Evolutionary conservation across 2,113 vertebrate genomes (phyloP), one percentile per base, ranked within the genome.

Genomic region (Cyphomyrus discorhynchus): DNA sequence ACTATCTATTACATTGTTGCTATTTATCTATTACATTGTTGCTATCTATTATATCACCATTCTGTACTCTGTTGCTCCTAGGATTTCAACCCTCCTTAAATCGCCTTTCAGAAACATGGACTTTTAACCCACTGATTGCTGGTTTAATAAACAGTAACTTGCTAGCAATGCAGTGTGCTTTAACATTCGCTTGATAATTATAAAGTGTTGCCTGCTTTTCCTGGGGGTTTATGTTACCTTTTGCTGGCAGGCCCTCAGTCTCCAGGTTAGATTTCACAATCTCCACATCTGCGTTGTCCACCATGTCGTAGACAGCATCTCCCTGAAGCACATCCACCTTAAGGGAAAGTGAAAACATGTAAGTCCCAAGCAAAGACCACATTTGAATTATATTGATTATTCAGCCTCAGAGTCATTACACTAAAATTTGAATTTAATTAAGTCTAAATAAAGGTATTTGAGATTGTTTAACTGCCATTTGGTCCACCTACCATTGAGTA

Each of bases 401-500:
- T 52, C 24, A 5, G 56, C 21, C 80, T 83, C 39, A 83, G 15
- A 83, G 45, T 45, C 31, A 83, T 83, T 31, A 70, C 27, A 82
- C 39, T 17, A 83, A 42, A 11, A 83, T 46, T 0, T 46, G 19
- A 83, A 83, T 19, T 45, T 21, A 84, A 17, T 87, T 35, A 50
- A 52, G 15, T 35, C 15, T 56, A 53, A 7, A 47, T 24, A 86
- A 86, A 50, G 10, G 47, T 15, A 53, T 87, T 35, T 31, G n/a
- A 86, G 46, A 47, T 52, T 85, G 45, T 49, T 31, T 15, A 19
- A 39, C 70, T 1, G 3, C 42, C 45, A 7, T 86, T 87, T 21
- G 46, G 11, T 50, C 6, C 6, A 87, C 96, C 95, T 93, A 97
- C 97, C 97, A 96, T 92, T 0, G 97, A 97, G 89, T 96, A 92